Conservation (phyloP, 2,888 invertebrate species). For the Noctua janthe region DNA sequence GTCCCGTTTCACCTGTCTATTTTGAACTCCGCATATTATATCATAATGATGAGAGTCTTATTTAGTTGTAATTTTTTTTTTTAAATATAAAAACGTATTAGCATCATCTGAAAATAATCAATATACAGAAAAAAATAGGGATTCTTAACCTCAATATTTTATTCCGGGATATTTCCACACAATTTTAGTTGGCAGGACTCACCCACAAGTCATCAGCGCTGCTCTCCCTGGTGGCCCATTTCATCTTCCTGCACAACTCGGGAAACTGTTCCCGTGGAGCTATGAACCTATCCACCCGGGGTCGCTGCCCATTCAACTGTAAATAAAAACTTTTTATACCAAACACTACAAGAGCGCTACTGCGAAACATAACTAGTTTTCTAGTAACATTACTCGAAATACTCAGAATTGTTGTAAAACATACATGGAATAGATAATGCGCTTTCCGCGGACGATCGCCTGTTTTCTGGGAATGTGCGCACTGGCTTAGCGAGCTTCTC, state of each 20-base stretch:
- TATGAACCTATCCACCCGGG: conserved; percentile 84
- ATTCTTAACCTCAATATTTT: neutral
- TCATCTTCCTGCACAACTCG: conserved; percentile 74
- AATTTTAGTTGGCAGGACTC: conserved; percentile 32
- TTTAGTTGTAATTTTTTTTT: neutral
- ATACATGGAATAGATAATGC: conserved; percentile 59
- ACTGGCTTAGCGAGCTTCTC: conserved; percentile 66
- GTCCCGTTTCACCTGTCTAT: neutral
- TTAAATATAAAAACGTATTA: neutral
- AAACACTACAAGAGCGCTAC: conserved; percentile 66
- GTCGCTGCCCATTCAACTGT: conserved; percentile 78
- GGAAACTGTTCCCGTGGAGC: conserved; percentile 77
- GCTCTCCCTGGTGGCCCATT: conserved; percentile 65
- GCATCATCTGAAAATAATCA: neutral
- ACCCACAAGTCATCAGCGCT: conserved; percentile 79
- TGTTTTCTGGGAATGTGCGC: conserved; percentile 72
- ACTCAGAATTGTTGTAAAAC: conserved; percentile 68
- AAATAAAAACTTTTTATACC: conserved; percentile 65
- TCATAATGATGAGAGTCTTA: neutral
- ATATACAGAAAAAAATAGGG: neutral
- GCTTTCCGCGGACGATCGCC: conserved; percentile 72
- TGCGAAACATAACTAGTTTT: conserved; percentile 73
- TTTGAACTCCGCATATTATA: neutral
- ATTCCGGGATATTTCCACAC: neutral
- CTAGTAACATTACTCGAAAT: conserved; percentile 71